Base-by-base conservation (phyloP, 2,888 invertebrate genomes). In the Salticus scenicus region DNA sequence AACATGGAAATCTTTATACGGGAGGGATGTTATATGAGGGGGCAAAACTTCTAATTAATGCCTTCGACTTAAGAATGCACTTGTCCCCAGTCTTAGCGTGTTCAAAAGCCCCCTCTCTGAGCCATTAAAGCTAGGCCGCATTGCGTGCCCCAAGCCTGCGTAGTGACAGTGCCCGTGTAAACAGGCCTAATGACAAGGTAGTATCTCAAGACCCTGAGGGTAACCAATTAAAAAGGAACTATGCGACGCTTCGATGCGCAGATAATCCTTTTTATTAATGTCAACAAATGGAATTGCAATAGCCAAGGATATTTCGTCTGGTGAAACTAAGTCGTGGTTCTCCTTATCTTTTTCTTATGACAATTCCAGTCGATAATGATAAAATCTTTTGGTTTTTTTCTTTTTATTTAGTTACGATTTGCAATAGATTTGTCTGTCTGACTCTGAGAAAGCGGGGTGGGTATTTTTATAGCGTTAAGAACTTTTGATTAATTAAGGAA, bases 141-240 rank as follows among this genome's bases (percentile, higher is more conserved):
- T 77, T 66, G 77, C 77, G 76, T 77, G 76, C 71, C 47, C 57
- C 12, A n/a, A 47, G 47, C 37, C 42, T 47, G 31, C 12, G 41
- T 67, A 74, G 78, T 74, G 79, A 74, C 79, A 79, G 84, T 64
- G 84, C 63, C 84, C 74, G 70, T 85, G 84, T 85, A 85, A 85
- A 85, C 84, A 85, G 84, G 84, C 84, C 84, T 85, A 85, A 85
- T 85, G 78, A 85, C 84, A 85, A 85, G 84, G 84, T 85, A 79
- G 84, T 64, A 71, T 70, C 78, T 69, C 63, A 47, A 63, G 51
- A 70, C 63, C 78, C 74, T 12, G 63, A 63, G 79, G 84, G 84
- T 74, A 78, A 85, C 84, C 84, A 85, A 79, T 85, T 85, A 85
- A 79, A 79, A 74, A 42, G 42, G 83, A 84, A 77, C 83, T 76